Evolutionary conservation across 2,113 vertebrate species (phyloP), one percentile per base, ranked within the genome.

Genomic region (Thunnus maccoyii): DNA sequence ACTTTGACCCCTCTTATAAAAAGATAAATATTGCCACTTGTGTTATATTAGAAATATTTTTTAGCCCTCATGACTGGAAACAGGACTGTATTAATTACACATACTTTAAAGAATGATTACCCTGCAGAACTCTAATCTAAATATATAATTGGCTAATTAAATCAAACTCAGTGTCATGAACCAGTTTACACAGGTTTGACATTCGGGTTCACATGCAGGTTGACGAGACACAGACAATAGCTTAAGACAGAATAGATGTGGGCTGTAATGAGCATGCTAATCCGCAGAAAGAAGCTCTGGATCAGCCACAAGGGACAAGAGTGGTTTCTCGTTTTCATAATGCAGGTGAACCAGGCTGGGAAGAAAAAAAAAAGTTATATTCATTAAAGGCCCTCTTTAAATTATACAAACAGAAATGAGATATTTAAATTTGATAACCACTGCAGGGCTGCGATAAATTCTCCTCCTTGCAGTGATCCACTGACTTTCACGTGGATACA

Each of bases 221-320:
- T 76, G 61, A 65, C 16, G 30, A 73, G 20, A 60, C 13, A 52
- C 4, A 71, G 20, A 18, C 3, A 30, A 25, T 13, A 9, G 27
- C 57, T 58, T 50, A 7, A 61, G 55, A 86, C 51, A 46, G 22
- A 55, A 60, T 41, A 60, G 68, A 73, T 57, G 41, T 68, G 47
- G 77, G 62, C 71, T 78, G 47, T 84, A 88, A 80, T 71, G 66
- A 78, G 48, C 65, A 74, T 67, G 67, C 56, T 78, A 73, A 87
- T 80, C 57, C 64, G 50, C 48, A 55, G 41, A 44, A 57, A 80
- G 72, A 62, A 32, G 55, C 72, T 61, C 57, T 22, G 22, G 68
- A 81, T 82, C 57, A 48, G 75, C 10, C 66, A 58, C 56, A 44
- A 51, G 58, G 50, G 64, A 81, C 69, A 52, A 20, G 17, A 63